Base-by-base conservation (phyloP, 1,140 invertebrate species). In the Drosophila ananassae region DNA sequence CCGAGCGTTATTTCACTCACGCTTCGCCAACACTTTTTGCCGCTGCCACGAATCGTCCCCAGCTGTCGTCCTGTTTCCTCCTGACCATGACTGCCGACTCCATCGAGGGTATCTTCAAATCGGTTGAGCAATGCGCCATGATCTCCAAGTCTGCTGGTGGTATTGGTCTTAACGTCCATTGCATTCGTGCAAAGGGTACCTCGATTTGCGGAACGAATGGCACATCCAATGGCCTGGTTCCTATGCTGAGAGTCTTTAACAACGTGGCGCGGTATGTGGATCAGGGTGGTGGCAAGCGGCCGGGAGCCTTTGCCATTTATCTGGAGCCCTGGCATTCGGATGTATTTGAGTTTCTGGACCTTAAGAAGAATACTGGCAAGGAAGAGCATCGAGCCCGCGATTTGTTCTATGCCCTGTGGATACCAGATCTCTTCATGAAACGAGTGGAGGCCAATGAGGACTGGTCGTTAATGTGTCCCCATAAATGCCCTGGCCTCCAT, bases 291-390 rank as follows among this genome's bases (percentile, higher is more conserved):
- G 99, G 99, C 87, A 99, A 99, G 92, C 93, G 98, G 73, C 98
- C 98, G n/a, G 98, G 98, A 32, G 98, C 98, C n/a, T 99, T 99
- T 94, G 98, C 99, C 12, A 96, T 99, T 63, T 99, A 99, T 90
- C 89, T 99, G 21, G 99, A 99, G 92, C 99, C 99, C 2, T 99
- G 99, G 99, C 99, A 99, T 93, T 95, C 98, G 0, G 98, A 99
- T 92, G 94, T 99, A 52, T 98, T 99, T 92, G 97, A 98, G 61
- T 99, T 99, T 93, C 92, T 99, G 46, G 97, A 99, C 90, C 93
- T 99, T 32, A 97, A 96, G 75, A 99, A 98, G 89, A 99, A 99
- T 92, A 98, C 96, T 50, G 98, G 98, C 34, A 97, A 97, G 87
- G 98, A 99, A 92, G 98, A 99, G 92, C 92, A 96, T 28, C 93